A percentile compares a stretch with the other conserved stretches of the same genome.
Evolutionary conservation across 2,113 vertebrate species (phyloP).

Genomic region (Halichoeres trimaculatus): DNA sequence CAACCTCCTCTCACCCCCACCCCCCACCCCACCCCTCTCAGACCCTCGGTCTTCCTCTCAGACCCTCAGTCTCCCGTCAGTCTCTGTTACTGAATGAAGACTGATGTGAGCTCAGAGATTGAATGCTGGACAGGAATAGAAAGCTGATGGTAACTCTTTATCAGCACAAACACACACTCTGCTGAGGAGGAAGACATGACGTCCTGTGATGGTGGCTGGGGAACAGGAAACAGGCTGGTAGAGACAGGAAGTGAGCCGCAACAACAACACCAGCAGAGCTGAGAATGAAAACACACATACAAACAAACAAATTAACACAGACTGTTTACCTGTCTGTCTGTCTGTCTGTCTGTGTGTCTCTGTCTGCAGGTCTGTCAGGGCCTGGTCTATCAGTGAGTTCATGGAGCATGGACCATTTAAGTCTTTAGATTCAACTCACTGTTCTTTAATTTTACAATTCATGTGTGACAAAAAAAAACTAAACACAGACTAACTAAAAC

Average conservation of each 20-base stretch:
- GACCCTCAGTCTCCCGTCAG: conserved; percentile 49
- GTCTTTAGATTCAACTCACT: too few relatives aligned
- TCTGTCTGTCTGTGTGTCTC: conserved; percentile 3
- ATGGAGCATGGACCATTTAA: too few relatives aligned
- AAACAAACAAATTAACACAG: conserved; percentile 54
- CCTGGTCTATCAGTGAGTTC: too few relatives aligned
- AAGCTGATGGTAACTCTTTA: conserved; percentile 49
- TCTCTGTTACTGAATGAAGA: conserved; percentile 75
- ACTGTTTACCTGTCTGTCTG: conserved; percentile 3
- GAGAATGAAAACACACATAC: conserved; percentile 7
- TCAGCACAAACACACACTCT: conserved; percentile 67
- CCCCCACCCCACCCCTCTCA: too few relatives aligned
- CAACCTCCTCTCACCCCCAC: too few relatives aligned
- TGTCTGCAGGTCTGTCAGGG: too few relatives aligned
- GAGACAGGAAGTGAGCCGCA: conserved; percentile 69
- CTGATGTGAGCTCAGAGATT: conserved; percentile 44
- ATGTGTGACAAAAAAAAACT: too few relatives aligned
- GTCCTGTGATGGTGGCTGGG: conserved; percentile 62
- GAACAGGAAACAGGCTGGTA: conserved; percentile 75
- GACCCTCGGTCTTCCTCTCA: not conserved
- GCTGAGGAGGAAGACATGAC: conserved; percentile 71
- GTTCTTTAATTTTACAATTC: too few relatives aligned
- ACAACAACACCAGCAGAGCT: conserved; percentile 42
- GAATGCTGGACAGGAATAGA: conserved; percentile 11
- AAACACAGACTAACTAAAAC: too few relatives aligned